These are phyloP conservation scores for Balanococcus diminutus DNA, from an alignment of 2,888 invertebrate species.

Conservation along the genomic window DNA sequence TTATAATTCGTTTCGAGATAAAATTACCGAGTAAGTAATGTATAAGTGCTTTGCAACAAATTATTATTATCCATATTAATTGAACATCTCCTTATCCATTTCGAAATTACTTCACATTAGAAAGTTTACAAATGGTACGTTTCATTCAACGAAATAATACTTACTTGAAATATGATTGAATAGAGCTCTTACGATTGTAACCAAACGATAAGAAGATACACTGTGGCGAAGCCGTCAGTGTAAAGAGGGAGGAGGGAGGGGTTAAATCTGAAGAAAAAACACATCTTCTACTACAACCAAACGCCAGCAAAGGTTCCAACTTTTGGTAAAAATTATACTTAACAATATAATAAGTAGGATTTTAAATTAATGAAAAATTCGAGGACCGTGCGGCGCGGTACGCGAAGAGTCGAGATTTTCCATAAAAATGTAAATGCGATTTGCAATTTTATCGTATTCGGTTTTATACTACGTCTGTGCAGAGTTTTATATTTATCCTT, in stretches of 20 bases:
- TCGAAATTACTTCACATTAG: too few species aligned
- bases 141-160: not conserved
- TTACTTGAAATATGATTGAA: not conserved
- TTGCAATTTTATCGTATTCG: conserved; percentile 29
- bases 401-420: not conserved
- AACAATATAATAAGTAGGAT: not conserved
- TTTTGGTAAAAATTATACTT: not conserved
- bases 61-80: too few species aligned
- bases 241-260: too few species aligned
- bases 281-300: not conserved
- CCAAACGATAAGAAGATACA: not conserved
- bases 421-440: conserved; percentile 35
- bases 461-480: not conserved
- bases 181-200: not conserved
- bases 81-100: too few species aligned
- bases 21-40: too few species aligned
- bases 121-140: too few species aligned
- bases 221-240: not conserved
- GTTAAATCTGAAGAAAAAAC: not conserved
- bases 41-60: too few species aligned
- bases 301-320: not conserved
- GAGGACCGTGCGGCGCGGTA: not conserved
- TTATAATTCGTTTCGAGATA: too few species aligned
- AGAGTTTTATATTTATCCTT: conserved; percentile 16
- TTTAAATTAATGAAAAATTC: conserved; percentile 40